Base-by-base conservation (phyloP, 53 echinoderm and acorn worm species). In the Paracentrotus lividus region DNA sequence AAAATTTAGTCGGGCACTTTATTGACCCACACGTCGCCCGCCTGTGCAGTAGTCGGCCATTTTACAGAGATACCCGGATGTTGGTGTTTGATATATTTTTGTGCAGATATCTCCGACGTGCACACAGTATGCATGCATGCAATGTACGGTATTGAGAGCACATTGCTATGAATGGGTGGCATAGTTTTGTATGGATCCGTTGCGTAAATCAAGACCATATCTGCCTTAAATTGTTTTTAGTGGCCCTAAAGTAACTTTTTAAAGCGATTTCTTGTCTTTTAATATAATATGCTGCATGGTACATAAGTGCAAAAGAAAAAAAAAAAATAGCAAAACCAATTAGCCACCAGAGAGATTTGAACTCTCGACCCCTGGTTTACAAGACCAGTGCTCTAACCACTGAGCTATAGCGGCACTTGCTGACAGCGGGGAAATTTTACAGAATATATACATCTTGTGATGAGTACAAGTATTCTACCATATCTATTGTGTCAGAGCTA, bases 331-430 rank as follows among this genome's bases (percentile, higher is more conserved):
- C 8, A 1, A 67, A 90, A 76, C 75, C 31, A 91, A 13, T 3
- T 85, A 98, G 98, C 98, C 98, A 93, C 98, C 95, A 93, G 96
- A 65, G 98, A 98, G 98, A 98, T 97, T 98, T 98, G 98, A 98
- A 98, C 98, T 98, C 98, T 65, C 97, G 98, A 98, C 98, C 98
- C 98, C 98, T 98, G 98, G 98, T 97, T 98, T 98, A 98, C 98
- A 98, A 98, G 98, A 98, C 98, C 98, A 98, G 98, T 98, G 98
- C 98, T 98, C 98, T 98, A 98, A 98, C 98, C 98, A 98, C 98
- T 98, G 98, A 98, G 98, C 98, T 98, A 98, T 93, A 27, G 59
- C 14, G 92, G 92, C 92, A 18, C 26, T 78, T 16, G 38, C 26
- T 58, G 92, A 18, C 23, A 24, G 59, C 9, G 23, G 26, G 60